Conservation (phyloP, 1,140 invertebrate genomes). For the Drosophila nebulosa region DNA sequence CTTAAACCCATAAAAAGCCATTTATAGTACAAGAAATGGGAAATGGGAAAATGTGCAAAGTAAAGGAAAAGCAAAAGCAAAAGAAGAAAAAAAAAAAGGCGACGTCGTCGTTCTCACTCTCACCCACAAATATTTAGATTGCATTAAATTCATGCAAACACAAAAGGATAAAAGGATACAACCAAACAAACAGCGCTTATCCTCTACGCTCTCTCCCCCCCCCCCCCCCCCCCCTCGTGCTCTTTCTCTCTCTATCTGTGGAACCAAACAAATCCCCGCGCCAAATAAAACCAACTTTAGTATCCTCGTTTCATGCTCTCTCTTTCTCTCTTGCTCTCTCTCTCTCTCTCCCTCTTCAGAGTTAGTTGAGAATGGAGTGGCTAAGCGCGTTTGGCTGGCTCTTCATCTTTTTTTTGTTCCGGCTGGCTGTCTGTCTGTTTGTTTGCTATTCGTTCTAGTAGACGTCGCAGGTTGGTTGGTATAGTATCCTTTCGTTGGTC, state of each 20-base stretch:
- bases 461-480: background rate
- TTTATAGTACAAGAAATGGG: constrained; percentile 38
- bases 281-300: constrained; percentile 58
- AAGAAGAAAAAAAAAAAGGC: background rate
- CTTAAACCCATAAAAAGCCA: constrained; percentile 57
- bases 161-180: constrained; percentile 62
- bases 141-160: constrained; percentile 78
- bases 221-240: background rate
- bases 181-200: constrained; percentile 67
- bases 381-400: constrained; percentile 23
- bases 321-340: too few species aligned
- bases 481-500: background rate
- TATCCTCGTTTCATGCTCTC: constrained; percentile 9
- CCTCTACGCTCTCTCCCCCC: constrained; percentile 28
- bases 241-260: background rate
- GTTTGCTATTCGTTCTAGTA: constrained; percentile 7
- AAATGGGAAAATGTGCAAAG: constrained; percentile 46
- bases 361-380: constrained; percentile 20
- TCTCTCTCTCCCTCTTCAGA: too few species aligned
- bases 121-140: constrained; percentile 76
- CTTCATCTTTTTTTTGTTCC: constrained; percentile 12
- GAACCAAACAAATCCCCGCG: constrained; percentile 70
- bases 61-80: background rate
- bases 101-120: constrained; percentile 34
- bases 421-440: constrained; percentile 2